These are phyloP conservation scores for Melitaea athalia DNA, from an alignment of 2,888 invertebrate species.

Conservation along the genomic window DNA sequence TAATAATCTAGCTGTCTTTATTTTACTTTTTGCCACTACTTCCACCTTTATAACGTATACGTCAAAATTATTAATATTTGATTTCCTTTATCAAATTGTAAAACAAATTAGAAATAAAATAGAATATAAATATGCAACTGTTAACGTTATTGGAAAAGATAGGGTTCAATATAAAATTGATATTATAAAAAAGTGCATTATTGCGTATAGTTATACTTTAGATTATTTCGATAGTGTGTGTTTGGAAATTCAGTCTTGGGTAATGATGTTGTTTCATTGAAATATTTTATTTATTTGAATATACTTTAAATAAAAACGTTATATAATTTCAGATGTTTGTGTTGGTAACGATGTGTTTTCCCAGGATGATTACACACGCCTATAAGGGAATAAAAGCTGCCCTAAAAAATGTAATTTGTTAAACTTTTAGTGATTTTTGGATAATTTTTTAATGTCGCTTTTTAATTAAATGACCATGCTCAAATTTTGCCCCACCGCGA, in stretches of 20 bases:
- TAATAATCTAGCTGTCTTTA: background rate
- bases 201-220: slow-evolving; percentile 1
- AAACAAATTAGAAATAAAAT: slow-evolving; percentile 13
- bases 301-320: background rate
- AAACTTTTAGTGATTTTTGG: too few relatives aligned
- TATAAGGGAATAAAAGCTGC: background rate
- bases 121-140: slow-evolving; percentile 3
- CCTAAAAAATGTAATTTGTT: background rate
- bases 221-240: slow-evolving; percentile 14
- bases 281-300: background rate
- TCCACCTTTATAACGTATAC: background rate
- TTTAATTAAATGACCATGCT: too few relatives aligned
- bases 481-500: too few relatives aligned
- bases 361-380: background rate
- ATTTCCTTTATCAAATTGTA: slow-evolving; percentile 3
- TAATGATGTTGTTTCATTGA: background rate
- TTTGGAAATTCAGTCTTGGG: slow-evolving; percentile 15
- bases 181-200: slow-evolving; percentile 7
- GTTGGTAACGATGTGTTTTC: background rate
- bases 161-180: slow-evolving; percentile 10
- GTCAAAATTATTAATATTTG: slow-evolving; percentile 13
- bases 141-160: slow-evolving; percentile 13
- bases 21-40: background rate
- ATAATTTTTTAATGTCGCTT: too few relatives aligned
- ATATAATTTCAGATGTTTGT: background rate